Evolutionary conservation across 2,113 vertebrate species (phyloP), one percentile per base, ranked within the genome.

Genomic region (Rhea americana): DNA sequence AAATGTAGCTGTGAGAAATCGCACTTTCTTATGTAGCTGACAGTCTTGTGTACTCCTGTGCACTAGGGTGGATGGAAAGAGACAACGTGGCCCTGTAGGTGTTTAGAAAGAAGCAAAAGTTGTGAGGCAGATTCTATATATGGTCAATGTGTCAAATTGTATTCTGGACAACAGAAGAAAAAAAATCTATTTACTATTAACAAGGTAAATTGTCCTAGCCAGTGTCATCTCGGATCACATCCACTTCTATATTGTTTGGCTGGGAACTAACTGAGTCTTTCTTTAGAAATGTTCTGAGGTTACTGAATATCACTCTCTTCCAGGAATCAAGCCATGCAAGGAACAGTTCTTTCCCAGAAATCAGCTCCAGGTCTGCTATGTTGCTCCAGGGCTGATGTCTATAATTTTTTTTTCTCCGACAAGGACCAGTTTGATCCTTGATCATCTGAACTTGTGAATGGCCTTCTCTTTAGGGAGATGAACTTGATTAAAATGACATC

Each of bases 151-250:
- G 65, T 22, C 14, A 4, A 61, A 11, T 22, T 2, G 1, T 62
- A 17, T 62, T 71, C 41, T 41, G 10, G 55, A 96, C 5, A n/a
- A 91, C 92, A 77, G 35, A 41, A 66, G 80, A 70, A 79, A 78
- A 50, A 58, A 56, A 92, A 82, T 62, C 15, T 7, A 21, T 32
- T 81, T 45, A 11, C 67, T 96, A 35, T 96, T 95, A 51, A 91
- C 80, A 39, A 94, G 91, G 35, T 95, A 92, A 25, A 98, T 61
- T 82, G 98, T 98, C 24, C 32, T 97, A 56, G 87, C 84, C 86
- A 98, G 75, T 62, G 68, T 93, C n/a, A 98, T 24, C 53, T 93
- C 93, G 93, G 98, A 98, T 91, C 94, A 47, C 63, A 98, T 90
- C 53, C 96, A 28, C 25, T 92, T 70, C 70, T 98, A 95, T 19